A percentile compares a stretch with the other conserved stretches of the same genome.
Conservation (phyloP, 2,797 vertebrate species). For the Hyperoplus immaculatus region DNA sequence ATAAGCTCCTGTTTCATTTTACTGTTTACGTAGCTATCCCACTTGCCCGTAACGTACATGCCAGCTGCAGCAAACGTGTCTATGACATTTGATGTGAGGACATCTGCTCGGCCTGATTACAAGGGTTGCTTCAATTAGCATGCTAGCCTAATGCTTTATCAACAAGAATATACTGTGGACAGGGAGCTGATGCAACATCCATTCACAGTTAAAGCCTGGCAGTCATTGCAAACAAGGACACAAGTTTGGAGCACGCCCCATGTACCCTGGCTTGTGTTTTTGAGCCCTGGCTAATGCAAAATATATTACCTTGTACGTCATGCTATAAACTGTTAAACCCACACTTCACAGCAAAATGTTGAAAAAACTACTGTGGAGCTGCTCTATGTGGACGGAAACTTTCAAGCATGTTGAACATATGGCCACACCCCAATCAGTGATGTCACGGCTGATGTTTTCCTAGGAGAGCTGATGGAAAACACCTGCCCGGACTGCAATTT, state of each 20-base stretch:
- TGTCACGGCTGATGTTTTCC: conserved; percentile 35
- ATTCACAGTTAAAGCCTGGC: background rate
- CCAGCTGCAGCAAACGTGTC: conserved; percentile 45
- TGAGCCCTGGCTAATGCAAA: background rate
- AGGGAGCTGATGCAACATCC: background rate
- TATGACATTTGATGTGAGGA: conserved; percentile 47
- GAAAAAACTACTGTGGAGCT: background rate
- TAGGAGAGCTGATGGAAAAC: conserved; percentile 30
- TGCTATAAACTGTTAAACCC: background rate
- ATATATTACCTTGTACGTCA: background rate
- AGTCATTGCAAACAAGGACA: background rate
- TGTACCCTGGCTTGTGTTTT: background rate
- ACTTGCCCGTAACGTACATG: conserved; percentile 17
- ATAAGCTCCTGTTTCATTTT: conserved; percentile 24
- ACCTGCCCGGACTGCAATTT: conserved; percentile 1
- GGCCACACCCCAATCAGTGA: conserved; percentile 24
- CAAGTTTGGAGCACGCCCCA: background rate
- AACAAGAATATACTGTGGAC: background rate
- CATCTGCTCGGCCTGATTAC: conserved; percentile 44
- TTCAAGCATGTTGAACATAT: background rate
- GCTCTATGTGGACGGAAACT: background rate
- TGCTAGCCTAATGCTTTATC: conserved; percentile 9
- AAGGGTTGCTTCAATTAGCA: conserved; percentile 17
- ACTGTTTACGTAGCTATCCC: conserved; percentile 16
- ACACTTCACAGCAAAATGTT: background rate